A percentile compares a stretch with the other conserved stretches of the same genome.
Evolutionary conservation across 1,140 invertebrate species (phyloP).

Genomic region (Euborellia annulipes): DNA sequence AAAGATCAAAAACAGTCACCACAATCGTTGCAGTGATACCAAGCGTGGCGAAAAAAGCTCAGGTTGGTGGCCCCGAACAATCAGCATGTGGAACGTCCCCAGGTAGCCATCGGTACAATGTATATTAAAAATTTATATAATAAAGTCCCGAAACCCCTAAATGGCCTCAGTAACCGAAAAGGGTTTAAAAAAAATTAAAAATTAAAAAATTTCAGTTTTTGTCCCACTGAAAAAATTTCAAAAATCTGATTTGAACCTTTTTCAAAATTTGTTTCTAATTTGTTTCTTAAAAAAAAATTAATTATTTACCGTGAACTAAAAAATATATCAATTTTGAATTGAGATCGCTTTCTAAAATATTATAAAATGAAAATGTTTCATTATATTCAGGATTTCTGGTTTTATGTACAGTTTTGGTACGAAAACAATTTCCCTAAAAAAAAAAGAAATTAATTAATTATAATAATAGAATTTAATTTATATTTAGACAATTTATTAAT

Average conservation of each 20-base stretch:
- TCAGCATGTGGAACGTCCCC: too few relatives aligned
- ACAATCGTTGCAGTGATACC: too few relatives aligned
- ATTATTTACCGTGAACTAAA: slow-evolving; percentile 35
- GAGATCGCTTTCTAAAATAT: slow-evolving; percentile 66
- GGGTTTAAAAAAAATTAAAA: too few relatives aligned
- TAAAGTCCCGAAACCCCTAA: too few relatives aligned
- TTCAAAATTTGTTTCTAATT: neutral
- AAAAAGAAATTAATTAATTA: slow-evolving; percentile 2
- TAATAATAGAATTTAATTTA: too few relatives aligned
- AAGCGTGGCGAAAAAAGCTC: too few relatives aligned
- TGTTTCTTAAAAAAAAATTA: neutral
- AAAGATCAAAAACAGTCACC: too few relatives aligned
- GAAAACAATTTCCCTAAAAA: slow-evolving; percentile 48
- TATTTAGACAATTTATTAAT: too few relatives aligned
- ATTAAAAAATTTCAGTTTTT: neutral
- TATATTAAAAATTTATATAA: too few relatives aligned
- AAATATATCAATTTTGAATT: slow-evolving; percentile 53
- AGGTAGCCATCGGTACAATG: too few relatives aligned
- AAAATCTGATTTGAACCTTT: neutral
- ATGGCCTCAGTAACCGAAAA: too few relatives aligned
- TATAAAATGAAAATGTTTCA: slow-evolving; percentile 80
- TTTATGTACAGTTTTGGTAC: slow-evolving; percentile 81
- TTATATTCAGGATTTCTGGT: slow-evolving; percentile 88
- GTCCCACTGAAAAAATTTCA: neutral
- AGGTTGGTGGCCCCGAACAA: too few relatives aligned